phyloP scores from a whole-genome alignment of 2,888 invertebrate species.

The Tethea ocularis region DNA sequence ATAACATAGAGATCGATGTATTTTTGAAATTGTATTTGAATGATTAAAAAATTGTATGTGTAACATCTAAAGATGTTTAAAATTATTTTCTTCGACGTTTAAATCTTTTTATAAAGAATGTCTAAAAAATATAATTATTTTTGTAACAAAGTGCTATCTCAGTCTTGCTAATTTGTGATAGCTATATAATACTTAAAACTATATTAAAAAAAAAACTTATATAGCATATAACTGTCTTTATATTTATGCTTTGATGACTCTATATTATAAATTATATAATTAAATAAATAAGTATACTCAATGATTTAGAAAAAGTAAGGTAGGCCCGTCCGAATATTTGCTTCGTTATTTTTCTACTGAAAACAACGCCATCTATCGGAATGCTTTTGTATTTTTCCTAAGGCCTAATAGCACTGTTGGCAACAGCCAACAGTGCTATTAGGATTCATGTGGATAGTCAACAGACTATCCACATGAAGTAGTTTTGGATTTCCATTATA shows the following conservation, averaged over 20 bases:
- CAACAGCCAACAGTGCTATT: too few relatives aligned
- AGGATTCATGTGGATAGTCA: too few relatives aligned
- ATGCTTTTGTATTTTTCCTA: too few relatives aligned
- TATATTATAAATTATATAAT: neutral
- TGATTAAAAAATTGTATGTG: neutral
- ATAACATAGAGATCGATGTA: neutral
- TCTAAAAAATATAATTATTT: neutral
- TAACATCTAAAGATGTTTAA: neutral
- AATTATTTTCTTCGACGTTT: neutral
- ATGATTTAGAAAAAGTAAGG: too few relatives aligned
- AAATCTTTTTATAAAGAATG: neutral
- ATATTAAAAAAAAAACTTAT: neutral
- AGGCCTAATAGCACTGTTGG: too few relatives aligned
- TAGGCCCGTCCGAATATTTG: too few relatives aligned
- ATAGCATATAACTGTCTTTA: neutral
- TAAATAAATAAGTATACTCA: too few relatives aligned
- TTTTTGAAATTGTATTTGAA: neutral
- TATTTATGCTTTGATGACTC: neutral
- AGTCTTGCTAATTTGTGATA: neutral
- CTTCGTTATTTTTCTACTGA: too few relatives aligned
- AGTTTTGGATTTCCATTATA: too few relatives aligned
- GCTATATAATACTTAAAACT: neutral
- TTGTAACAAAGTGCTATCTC: neutral
- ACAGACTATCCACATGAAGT: too few relatives aligned
- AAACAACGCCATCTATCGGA: too few relatives aligned